A percentile compares a stretch with the other conserved stretches of the same genome.
Conservation (phyloP, 2,797 vertebrate genomes). For the Clarias platycephalus region DNA sequence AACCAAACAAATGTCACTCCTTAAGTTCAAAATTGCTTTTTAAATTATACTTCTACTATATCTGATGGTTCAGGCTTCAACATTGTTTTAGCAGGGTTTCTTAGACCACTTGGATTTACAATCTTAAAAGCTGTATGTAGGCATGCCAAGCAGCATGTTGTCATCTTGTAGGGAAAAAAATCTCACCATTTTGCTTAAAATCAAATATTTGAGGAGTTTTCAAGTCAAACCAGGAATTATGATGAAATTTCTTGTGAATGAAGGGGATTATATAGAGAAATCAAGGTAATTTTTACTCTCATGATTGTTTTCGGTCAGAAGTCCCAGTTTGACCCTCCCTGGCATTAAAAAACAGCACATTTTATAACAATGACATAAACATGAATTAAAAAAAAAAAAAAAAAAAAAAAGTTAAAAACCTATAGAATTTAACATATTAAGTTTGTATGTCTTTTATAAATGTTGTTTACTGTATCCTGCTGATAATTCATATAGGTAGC, state of each 20-base stretch:
- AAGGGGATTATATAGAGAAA: too few species aligned
- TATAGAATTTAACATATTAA: not conserved
- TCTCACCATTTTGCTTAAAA: not conserved
- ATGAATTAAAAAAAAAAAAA: too few species aligned
- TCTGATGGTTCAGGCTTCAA: not conserved
- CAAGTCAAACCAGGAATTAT: too few species aligned
- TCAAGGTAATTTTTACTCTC: too few species aligned
- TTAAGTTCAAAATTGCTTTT: not conserved
- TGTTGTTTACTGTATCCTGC: not conserved
- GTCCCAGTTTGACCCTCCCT: too few species aligned
- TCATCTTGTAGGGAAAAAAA: not conserved
- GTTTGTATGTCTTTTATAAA: not conserved
- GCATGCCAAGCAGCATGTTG: not conserved
- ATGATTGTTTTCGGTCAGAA: too few species aligned
- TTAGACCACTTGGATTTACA: not conserved
- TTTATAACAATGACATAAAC: not conserved
- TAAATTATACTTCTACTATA: not conserved
- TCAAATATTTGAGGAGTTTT: not conserved
- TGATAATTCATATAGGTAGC: not conserved
- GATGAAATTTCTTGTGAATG: too few species aligned
- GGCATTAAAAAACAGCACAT: not conserved
- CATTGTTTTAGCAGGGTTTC: not conserved
- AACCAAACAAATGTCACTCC: conserved; percentile 4
- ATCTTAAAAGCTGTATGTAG: not conserved
- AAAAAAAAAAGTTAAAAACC: not conserved